phyloP scores from a whole-genome alignment of 2,113 vertebrate genomes.

The Neodontobutis hainanensis region DNA sequence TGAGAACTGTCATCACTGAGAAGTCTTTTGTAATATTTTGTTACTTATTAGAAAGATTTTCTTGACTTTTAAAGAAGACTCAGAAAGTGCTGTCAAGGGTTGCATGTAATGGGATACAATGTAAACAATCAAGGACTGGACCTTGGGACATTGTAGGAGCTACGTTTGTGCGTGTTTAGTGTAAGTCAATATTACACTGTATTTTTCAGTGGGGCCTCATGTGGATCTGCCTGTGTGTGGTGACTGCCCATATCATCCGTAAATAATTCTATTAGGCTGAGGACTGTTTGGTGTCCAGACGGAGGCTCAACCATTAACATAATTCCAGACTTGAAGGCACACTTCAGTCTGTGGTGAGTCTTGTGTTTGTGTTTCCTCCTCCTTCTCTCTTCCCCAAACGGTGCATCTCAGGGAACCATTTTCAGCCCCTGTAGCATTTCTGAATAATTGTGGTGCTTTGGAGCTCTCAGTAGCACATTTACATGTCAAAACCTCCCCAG shows the following conservation, averaged over 20 bases:
- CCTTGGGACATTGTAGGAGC: not conserved
- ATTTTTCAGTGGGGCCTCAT: not conserved
- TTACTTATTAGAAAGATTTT: too few species aligned
- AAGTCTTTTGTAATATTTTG: too few species aligned
- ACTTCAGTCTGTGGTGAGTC: conserved; percentile 60
- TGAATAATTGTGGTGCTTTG: conserved; percentile 66
- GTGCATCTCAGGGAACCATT: conserved; percentile 52
- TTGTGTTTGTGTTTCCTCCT: conserved; percentile 21
- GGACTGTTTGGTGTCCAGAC: conserved; percentile 62
- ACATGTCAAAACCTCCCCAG: conserved; percentile 80
- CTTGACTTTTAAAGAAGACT: too few species aligned
- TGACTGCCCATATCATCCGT: conserved; percentile 32
- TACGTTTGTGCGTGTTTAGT: not conserved
- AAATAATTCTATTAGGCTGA: conserved; percentile 58
- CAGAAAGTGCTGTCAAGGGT: not conserved
- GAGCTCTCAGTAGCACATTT: conserved; percentile 65
- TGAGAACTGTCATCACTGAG: too few species aligned
- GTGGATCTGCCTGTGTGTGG: conserved; percentile 22
- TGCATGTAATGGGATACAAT: not conserved
- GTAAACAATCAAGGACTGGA: not conserved
- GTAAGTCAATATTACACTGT: conserved; percentile 1
- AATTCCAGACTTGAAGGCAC: conserved; percentile 74
- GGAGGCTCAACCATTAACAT: conserved; percentile 68
- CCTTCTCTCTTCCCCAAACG: conserved; percentile 11
- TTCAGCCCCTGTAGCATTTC: conserved; percentile 61